phyloP scores from a whole-genome alignment of 2,797 vertebrate genomes.

The Chrosomus eos region DNA sequence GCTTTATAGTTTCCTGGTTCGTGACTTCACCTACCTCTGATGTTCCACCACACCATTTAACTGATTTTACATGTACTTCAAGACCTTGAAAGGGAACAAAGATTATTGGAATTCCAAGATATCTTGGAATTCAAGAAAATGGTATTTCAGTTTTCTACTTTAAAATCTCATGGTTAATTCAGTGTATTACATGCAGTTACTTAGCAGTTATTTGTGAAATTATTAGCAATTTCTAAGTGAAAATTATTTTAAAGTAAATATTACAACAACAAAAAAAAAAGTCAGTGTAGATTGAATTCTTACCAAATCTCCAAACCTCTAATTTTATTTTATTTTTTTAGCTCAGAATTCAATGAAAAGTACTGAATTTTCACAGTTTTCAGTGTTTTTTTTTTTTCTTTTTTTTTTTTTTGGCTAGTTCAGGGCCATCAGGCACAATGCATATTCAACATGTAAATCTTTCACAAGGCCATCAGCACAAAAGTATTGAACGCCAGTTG shows the following conservation, averaged over 20 bases:
- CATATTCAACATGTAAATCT: not conserved
- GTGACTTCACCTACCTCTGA: no score
- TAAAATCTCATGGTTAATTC: not conserved
- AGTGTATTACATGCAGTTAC: not conserved
- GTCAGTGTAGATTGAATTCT: not conserved
- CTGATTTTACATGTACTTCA: no score
- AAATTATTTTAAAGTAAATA: not conserved
- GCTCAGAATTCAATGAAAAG: slow-evolving; percentile 64
- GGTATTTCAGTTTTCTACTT: not conserved
- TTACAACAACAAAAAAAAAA: no score
- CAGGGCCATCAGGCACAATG: not conserved
- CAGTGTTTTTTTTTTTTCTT: not conserved
- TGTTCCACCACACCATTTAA: no score
- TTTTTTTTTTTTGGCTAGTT: not conserved
- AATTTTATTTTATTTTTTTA: slow-evolving; percentile 68
- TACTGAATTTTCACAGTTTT: no score
- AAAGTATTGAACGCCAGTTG: not conserved
- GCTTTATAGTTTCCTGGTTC: no score
- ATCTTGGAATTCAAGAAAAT: not conserved
- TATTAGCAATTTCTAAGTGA: not conserved
- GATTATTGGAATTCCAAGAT: not conserved
- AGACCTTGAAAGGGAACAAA: no score
- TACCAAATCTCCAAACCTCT: no score
- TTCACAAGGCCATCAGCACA: not conserved
- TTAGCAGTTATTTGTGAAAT: not conserved